Base-by-base conservation (phyloP, 2,797 vertebrate species). In the Sebastes steindachneri region DNA sequence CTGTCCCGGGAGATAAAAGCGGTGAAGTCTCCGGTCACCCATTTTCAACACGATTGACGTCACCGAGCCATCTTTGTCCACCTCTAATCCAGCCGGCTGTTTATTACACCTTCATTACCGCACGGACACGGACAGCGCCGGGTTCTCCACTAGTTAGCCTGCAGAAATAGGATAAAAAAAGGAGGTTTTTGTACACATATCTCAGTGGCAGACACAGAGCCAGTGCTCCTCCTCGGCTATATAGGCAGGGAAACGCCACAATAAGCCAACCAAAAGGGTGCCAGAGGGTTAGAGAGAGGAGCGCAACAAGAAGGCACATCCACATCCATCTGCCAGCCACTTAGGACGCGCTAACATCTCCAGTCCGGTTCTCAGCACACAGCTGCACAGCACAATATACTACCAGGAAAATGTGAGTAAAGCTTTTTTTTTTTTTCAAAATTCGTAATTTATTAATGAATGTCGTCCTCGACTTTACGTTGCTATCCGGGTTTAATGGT, bases 31-130 rank as follows among this genome's bases (percentile, higher is more conserved):
- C 75, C 77, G 75, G 65, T 72, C 93, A 81, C 88, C 88, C 92
- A 90, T 94, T 91, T 48, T 91, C 92, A 92, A 92, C 95, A 93
- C 91, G 79, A 92, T 89, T 96, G 96, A 96, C 96, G 96, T 96
- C 96, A 96, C 80, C 86, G 83, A 93, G 95, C 94, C 94, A 93
- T 95, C 92, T 96, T 94, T 94, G 95, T 95, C 92, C 94, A 77
- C 76, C 90, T 65, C 37, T 95, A 95, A 95, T 95, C 95, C 95
- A 82, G 89, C 90, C 94, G 90, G 88, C 94, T 90, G 93, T 92
- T 94, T 95, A 92, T 93, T 90, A 87, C 94, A 74, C 91, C 93
- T 94, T 91, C 92, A 92, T 94, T 91, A 93, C 91, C 8, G 89
- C 82, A 79, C 87, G 82, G 91, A 91, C 93, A 66, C 86, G 37